A percentile compares a stretch with the other conserved stretches of the same genome.
Conservation (phyloP, 1,140 invertebrate species). For the Babylonia areolata region DNA sequence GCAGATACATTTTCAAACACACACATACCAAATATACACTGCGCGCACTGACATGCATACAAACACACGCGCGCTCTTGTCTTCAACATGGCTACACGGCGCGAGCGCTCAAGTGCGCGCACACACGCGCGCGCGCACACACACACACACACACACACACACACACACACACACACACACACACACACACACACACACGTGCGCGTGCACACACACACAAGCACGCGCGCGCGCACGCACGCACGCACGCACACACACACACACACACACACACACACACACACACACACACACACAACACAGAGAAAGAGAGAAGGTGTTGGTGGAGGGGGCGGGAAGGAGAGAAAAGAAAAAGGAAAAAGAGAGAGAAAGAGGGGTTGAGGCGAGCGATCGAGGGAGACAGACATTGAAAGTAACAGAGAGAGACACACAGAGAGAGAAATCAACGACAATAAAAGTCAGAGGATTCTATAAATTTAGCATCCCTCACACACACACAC, state of each 20-base stretch:
- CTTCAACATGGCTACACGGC: too few species aligned
- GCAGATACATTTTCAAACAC: background rate
- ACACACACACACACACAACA: background rate
- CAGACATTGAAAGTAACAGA: too few species aligned
- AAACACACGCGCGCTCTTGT: background rate
- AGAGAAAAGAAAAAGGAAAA: background rate
- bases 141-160: constrained; percentile 22
- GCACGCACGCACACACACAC: constrained; percentile 5
- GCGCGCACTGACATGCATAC: background rate
- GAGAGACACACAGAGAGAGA: background rate
- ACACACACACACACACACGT: constrained; percentile 23
- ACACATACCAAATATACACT: background rate
- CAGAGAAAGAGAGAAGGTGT: too few species aligned
- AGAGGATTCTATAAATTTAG: background rate
- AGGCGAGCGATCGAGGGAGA: background rate
- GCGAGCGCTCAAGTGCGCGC: too few species aligned
- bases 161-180: constrained; percentile 28
- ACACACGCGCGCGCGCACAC: background rate
- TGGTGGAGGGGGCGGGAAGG: too few species aligned
- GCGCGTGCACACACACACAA: background rate
- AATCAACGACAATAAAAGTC: background rate
- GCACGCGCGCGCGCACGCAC: constrained; percentile 7
- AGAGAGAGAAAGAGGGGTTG: too few species aligned
- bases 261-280: background rate
- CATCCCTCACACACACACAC: too few species aligned